phyloP scores from a whole-genome alignment of 2,888 invertebrate genomes.

The Drosophila antonietae region DNA sequence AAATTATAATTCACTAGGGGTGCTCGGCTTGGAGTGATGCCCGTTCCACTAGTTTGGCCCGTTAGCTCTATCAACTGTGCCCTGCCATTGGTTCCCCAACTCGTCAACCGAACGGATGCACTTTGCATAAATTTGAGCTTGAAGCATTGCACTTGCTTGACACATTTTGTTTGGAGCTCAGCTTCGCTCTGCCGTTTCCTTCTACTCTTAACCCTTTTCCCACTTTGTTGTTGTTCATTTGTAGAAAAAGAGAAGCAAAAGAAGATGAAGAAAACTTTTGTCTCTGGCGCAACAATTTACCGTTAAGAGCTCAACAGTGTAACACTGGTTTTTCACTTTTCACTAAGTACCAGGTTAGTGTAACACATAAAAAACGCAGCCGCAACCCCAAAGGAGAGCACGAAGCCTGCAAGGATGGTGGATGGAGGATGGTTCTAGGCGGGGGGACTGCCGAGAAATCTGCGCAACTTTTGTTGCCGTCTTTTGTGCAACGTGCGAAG shows the following conservation, averaged over 20 bases:
- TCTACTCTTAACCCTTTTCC: slow-evolving; percentile 32
- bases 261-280: slow-evolving; percentile 49
- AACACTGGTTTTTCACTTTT: slow-evolving; percentile 77
- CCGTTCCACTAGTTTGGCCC: neutral
- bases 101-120: slow-evolving; percentile 52
- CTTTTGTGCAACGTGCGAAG: slow-evolving; percentile 73
- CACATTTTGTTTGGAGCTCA: slow-evolving; percentile 67
- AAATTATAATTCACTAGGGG: slow-evolving; percentile 58
- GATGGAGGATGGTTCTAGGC: neutral
- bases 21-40: slow-evolving; percentile 13
- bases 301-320: slow-evolving; percentile 75
- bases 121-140: slow-evolving; percentile 73
- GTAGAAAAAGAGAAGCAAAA: slow-evolving; percentile 15
- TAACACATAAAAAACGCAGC: slow-evolving; percentile 65
- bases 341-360: slow-evolving; percentile 74
- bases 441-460: slow-evolving; percentile 40
- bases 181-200: neutral
- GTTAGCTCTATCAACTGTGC: neutral
- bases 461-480: slow-evolving; percentile 61
- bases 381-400: slow-evolving; percentile 17
- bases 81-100: neutral
- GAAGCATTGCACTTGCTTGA: slow-evolving; percentile 75
- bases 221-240: slow-evolving; percentile 68
- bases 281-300: slow-evolving; percentile 74
- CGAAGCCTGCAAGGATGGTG: too few relatives aligned